Evolutionary conservation across 2,888 invertebrate genomes (phyloP).

Genomic region (Apamea sordens): DNA sequence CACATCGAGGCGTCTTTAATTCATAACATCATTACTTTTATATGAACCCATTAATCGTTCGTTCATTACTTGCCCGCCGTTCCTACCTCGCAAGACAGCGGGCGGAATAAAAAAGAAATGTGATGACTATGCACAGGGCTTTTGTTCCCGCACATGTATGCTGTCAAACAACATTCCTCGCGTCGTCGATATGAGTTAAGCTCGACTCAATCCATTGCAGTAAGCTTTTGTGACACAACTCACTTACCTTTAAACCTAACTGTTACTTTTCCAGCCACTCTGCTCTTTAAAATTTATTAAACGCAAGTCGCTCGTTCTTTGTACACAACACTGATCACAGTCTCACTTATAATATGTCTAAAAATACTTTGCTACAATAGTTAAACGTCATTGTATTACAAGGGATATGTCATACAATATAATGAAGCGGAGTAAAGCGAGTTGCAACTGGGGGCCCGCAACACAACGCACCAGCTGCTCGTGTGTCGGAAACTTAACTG

Average conservation of each 20-base stretch:
- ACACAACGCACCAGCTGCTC: constrained; percentile 86
- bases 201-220: constrained; percentile 85
- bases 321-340: constrained; percentile 83
- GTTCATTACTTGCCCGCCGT: constrained; percentile 66
- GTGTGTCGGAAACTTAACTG: constrained; percentile 84
- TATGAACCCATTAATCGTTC: constrained; percentile 61
- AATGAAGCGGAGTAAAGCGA: constrained; percentile 82
- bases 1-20: constrained; percentile 73
- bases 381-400: constrained; percentile 84
- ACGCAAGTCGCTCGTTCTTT: constrained; percentile 75
- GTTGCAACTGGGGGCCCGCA: constrained; percentile 81
- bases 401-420: constrained; percentile 76
- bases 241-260: constrained; percentile 88
- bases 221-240: constrained; percentile 88
- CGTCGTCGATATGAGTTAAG: constrained; percentile 88
- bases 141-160: constrained; percentile 90
- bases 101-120: constrained; percentile 84
- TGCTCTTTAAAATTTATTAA: constrained; percentile 78
- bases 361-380: constrained; percentile 74
- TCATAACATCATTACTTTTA: constrained; percentile 69
- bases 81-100: constrained; percentile 79
- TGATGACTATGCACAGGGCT: constrained; percentile 88
- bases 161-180: constrained; percentile 90
- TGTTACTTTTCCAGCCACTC: constrained; percentile 84
- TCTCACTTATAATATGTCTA: constrained; percentile 74